Base-by-base conservation (phyloP, 2,797 vertebrate genomes). In the Notolabrus celidotus region DNA sequence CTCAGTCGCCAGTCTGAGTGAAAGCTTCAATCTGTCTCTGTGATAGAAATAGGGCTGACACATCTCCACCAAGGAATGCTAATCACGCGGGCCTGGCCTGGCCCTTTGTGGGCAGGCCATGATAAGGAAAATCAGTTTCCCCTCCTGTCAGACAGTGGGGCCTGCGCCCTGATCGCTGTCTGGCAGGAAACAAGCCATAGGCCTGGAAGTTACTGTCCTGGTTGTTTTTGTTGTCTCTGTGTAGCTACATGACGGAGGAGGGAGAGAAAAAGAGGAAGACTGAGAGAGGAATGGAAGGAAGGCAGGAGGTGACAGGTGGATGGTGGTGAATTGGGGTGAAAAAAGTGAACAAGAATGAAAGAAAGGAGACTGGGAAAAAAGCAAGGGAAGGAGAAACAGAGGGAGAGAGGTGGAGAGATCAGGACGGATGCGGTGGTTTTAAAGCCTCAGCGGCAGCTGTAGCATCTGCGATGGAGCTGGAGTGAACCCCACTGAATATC, bases 11-110 rank as follows among this genome's bases (percentile, higher is more conserved):
- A 92, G 95, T 85, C 95, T 95, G 97, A 97, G 96, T 98, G 97
- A 99, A 97, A 99, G 96, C 95, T 97, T 97, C 96, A 96, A 98
- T 98, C 97, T 95, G 95, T 97, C 96, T 96, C 95, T 88, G 92
- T 97, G 97, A 97, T 97, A 96, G 96, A 97, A 98, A 96, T 95
- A 94, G 95, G 94, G 90, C 95, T 94, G 96, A 94, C 93, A 94
- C 94, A 89, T 95, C 94, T 95, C 94, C 84, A 89, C 94, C 93
- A 84, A 95, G 96, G 96, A 97, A 97, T 97, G 96, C 95, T 99
- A 98, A 99, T 99, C 95, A 95, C 79, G 92, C 89, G 54, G 94
- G 95, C 93, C 94, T 93, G 94, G 96, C 94, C 92, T 94, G 79
- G 94, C 94, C 95, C 97, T 99, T 99, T 99, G 97, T 99, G 98